Evolutionary conservation across 92 coral and sea anemone genomes (phyloP).

Genomic region (Epizoanthus illoricatus): DNA sequence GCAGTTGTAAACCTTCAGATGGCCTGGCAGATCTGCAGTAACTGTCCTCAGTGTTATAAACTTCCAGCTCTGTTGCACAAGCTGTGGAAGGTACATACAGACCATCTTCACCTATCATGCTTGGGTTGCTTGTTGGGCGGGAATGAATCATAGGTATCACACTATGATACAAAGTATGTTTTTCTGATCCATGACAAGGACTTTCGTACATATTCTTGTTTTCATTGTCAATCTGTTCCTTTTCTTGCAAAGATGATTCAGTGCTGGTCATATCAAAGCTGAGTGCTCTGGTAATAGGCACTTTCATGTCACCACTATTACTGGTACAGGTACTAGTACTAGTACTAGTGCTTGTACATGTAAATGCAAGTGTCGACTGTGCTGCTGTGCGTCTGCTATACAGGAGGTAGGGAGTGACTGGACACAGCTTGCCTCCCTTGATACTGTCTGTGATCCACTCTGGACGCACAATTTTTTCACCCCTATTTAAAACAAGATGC

Average conservation of each 20-base stretch:
- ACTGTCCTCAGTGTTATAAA: background rate
- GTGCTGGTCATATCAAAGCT: background rate
- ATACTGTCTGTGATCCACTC: conserved; percentile 94
- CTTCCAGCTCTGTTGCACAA: background rate
- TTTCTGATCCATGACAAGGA: no score
- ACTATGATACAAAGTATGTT: no score
- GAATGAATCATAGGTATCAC: background rate
- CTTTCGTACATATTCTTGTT: background rate
- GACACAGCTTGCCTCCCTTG: conserved; percentile 62
- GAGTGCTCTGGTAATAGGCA: background rate
- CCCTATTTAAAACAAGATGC: conserved; percentile 47
- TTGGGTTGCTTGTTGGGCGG: background rate
- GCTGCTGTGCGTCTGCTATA: conserved; percentile 67
- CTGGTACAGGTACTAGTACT: background rate
- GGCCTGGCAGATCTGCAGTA: background rate
- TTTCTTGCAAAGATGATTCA: background rate
- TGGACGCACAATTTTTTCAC: conserved; percentile 90
- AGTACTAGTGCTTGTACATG: background rate
- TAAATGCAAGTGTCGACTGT: conserved; percentile 58
- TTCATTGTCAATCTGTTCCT: background rate
- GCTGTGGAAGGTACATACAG: no score
- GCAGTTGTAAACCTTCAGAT: background rate
- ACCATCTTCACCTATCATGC: no score
- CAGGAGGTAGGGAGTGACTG: conserved; percentile 74
- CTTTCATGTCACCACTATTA: background rate